phyloP scores from a whole-genome alignment of 2,888 invertebrate species.

The Agrilus mali region DNA sequence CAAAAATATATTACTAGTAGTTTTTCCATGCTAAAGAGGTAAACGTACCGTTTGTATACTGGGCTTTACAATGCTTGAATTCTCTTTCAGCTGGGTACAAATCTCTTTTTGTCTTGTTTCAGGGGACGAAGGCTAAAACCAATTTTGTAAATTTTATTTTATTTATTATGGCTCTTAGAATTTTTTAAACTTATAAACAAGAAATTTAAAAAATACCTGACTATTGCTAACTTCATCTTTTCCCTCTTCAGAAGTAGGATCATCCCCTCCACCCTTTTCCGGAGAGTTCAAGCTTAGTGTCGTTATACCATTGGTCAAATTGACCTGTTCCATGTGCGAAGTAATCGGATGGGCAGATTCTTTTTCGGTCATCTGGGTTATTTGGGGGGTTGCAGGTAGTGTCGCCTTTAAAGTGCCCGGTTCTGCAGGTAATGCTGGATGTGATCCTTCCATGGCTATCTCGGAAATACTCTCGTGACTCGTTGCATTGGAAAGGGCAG shows the following conservation, averaged over 20 bases:
- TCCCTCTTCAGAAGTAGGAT: not conserved
- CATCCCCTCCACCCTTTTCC: not conserved
- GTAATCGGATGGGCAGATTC: slow-evolving; percentile 73
- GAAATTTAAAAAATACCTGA: not conserved
- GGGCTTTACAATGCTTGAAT: too few relatives aligned
- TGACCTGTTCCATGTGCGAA: slow-evolving; percentile 24
- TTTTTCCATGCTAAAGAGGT: not conserved
- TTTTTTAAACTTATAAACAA: too few relatives aligned
- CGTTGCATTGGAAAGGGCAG: slow-evolving; percentile 17
- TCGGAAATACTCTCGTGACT: slow-evolving; percentile 49
- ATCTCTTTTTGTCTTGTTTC: too few relatives aligned
- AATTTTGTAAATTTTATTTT: too few relatives aligned
- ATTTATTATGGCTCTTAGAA: too few relatives aligned
- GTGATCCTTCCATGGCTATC: slow-evolving; percentile 70
- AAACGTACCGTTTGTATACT: not conserved
- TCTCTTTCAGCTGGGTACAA: too few relatives aligned
- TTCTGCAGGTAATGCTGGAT: slow-evolving; percentile 75
- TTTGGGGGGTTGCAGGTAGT: slow-evolving; percentile 80
- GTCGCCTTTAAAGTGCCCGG: slow-evolving; percentile 87
- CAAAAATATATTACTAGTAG: slow-evolving; percentile 1
- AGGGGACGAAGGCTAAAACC: too few relatives aligned
- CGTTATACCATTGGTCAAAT: slow-evolving; percentile 29
- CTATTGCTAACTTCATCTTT: not conserved
- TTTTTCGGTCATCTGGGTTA: slow-evolving; percentile 88
- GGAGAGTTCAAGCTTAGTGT: slow-evolving; percentile 23